Base-by-base conservation (phyloP, 2,113 vertebrate species). In the Calidris pugnax region DNA sequence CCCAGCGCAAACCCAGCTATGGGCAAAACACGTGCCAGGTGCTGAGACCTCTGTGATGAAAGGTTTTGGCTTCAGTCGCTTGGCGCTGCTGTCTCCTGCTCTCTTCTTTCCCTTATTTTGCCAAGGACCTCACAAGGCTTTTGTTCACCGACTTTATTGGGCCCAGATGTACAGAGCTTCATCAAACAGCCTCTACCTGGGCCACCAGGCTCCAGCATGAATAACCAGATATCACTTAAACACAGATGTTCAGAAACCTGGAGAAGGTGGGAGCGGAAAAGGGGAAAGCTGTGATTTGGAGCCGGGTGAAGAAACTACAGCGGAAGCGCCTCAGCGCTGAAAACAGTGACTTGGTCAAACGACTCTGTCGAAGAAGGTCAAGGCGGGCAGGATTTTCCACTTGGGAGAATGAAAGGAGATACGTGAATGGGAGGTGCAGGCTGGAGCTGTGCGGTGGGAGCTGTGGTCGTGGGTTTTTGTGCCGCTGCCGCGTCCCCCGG, bases 91-190 rank as follows among this genome's bases (percentile, higher is more conserved):
- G 59, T 20, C 83, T 93, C 47, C 47, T 4, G 1, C 68, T 93
- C 72, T 80, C 82, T 27, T 45, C 55, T 76, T 66, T 85, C 59
- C 76, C 79, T 39, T 6, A 0, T 10, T n/a, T 69, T 75, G 76
- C 95, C 90, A 82, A 78, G 43, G 84, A 92, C 80, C 80, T 82
- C 92, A 86, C 76, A 71, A 72, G 76, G 57, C 85, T 96, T 96
- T 83, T 90, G 66, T 79, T 95, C 4, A 0, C 81, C 19, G 56
- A 14, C 55, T 96, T 96, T 89, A 93, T 93, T 91, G 86, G 2
- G 1, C 80, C 24, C 89, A 97, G 92, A 94, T 92, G 92, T 88
- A 62, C 51, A 23, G 60, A 81, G 33, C 45, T 77, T 28, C 90
- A 57, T 64, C 88, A 69, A 45, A 71, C 7, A 24, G 47, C 10